phyloP scores from a whole-genome alignment of 2,797 vertebrate species.

The Salmo trutta region DNA sequence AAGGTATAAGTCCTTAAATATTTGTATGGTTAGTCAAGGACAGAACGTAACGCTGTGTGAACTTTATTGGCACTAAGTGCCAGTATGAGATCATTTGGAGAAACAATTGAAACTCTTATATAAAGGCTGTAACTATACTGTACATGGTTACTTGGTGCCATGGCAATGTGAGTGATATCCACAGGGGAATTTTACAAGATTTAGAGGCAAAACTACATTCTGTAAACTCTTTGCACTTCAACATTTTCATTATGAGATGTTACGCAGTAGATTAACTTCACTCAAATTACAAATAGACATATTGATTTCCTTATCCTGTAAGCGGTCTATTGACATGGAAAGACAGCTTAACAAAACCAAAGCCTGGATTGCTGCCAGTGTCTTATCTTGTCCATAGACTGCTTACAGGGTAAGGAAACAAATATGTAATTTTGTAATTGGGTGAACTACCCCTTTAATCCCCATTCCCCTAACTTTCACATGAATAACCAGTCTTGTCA shows the following conservation, averaged over 20 bases:
- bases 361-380: no score
- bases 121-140: not conserved
- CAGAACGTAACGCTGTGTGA: not conserved
- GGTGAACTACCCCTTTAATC: not conserved
- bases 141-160: not conserved
- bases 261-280: no score
- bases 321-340: no score
- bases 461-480: not conserved
- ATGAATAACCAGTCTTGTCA: not conserved
- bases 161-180: not conserved
- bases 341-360: no score
- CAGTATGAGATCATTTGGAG: not conserved
- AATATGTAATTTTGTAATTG: no score
- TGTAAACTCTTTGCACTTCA: not conserved
- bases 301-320: no score
- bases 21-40: not conserved
- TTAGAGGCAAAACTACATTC: not conserved
- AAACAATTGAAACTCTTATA: not conserved
- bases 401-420: no score
- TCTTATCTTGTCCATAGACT: no score
- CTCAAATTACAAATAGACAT: no score
- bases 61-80: not conserved
- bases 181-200: not conserved
- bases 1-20: not conserved
- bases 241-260: not conserved